Conservation (phyloP, 2,888 invertebrate species). For the Cheilosia soror region DNA sequence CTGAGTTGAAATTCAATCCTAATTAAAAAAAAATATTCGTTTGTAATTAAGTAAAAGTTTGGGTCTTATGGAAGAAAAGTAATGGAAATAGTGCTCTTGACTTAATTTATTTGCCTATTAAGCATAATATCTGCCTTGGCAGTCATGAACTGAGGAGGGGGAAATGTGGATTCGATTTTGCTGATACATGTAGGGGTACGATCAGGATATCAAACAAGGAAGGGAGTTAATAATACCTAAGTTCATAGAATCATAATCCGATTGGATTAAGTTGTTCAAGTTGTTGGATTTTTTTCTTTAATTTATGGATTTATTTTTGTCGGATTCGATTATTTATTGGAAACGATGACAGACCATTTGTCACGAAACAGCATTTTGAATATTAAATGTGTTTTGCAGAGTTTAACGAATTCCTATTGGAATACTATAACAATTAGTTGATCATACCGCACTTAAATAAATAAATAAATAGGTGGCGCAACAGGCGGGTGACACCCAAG, state of each 20-base stretch:
- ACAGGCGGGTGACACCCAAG: too few species aligned
- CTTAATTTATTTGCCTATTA: not conserved
- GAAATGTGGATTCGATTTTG: not conserved
- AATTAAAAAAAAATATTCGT: too few species aligned
- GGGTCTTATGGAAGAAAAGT: too few species aligned
- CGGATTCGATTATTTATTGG: not conserved
- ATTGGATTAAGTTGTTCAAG: constrained; percentile 15
- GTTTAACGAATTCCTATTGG: not conserved
- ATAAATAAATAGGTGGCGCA: too few species aligned
- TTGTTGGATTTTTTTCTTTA: not conserved
- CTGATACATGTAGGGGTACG: not conserved
- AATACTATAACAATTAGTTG: too few species aligned
- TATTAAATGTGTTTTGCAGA: not conserved
- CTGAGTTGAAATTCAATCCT: too few species aligned
- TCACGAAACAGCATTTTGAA: not conserved
- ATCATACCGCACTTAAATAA: too few species aligned
- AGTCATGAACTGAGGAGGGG: not conserved
- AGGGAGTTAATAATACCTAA: not conserved
- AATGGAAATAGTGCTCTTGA: too few species aligned
- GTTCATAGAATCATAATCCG: constrained; percentile 2
- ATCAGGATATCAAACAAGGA: not conserved
- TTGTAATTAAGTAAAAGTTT: too few species aligned
- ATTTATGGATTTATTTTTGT: constrained; percentile 19
- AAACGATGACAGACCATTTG: not conserved
- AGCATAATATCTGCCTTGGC: not conserved